A percentile compares a stretch with the other conserved stretches of the same genome.
Evolutionary conservation across 1,140 invertebrate species (phyloP).

Genomic region (Hylaeus anthracinus): DNA sequence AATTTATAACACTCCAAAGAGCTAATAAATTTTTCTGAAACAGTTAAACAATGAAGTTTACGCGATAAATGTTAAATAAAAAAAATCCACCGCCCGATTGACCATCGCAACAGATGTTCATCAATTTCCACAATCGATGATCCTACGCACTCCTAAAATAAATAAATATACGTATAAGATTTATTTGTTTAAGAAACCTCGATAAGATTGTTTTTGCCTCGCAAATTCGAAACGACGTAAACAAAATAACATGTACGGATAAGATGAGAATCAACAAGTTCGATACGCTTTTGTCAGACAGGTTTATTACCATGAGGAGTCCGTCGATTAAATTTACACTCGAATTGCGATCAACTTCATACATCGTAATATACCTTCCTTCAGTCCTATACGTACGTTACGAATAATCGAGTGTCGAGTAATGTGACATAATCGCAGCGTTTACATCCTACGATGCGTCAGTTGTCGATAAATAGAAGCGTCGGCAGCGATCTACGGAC

Average conservation of each 20-base stretch:
- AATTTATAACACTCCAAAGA: neutral
- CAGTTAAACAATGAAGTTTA: neutral
- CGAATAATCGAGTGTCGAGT: slow-evolving; percentile 45
- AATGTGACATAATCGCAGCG: slow-evolving; percentile 61
- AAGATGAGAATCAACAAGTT: slow-evolving; percentile 50
- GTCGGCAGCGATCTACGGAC: slow-evolving; percentile 52
- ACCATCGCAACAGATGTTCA: neutral
- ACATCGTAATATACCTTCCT: slow-evolving; percentile 8
- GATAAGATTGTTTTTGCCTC: neutral
- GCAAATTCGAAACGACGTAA: neutral
- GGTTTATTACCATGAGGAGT: slow-evolving; percentile 51
- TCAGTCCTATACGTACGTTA: slow-evolving; percentile 33
- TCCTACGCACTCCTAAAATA: neutral
- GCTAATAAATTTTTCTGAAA: neutral
- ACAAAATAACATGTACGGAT: neutral
- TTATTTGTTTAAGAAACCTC: neutral
- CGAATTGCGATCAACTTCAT: slow-evolving; percentile 19
- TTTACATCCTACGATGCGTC: slow-evolving; percentile 12
- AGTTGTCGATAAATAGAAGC: slow-evolving; percentile 56
- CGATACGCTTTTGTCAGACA: slow-evolving; percentile 45
- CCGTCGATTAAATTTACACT: slow-evolving; percentile 56
- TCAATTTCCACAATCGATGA: neutral
- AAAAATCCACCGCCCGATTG: neutral
- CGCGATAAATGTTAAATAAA: neutral
- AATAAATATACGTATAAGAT: neutral